Evolutionary conservation across 2,888 invertebrate genomes (phyloP).

Genomic region (Thera britannica): DNA sequence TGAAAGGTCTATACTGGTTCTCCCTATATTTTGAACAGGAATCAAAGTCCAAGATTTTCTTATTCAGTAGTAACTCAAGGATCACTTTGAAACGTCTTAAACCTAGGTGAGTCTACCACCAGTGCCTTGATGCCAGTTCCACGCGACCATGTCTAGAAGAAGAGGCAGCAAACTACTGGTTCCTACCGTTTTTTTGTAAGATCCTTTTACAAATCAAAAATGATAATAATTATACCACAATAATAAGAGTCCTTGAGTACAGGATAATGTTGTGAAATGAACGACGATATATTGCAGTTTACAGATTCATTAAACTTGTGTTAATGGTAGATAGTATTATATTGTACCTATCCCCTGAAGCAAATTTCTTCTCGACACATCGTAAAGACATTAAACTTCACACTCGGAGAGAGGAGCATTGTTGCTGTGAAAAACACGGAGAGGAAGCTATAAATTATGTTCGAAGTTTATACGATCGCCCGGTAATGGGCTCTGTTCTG

Average conservation of each 20-base stretch:
- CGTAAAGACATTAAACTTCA: conserved; percentile 76
- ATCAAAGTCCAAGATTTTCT: no score
- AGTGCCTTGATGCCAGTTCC: no score
- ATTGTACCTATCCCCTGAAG: conserved; percentile 45
- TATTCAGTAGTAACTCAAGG: no score
- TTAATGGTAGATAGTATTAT: conserved; percentile 8
- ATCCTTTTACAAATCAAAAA: no score
- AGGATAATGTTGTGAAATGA: not conserved
- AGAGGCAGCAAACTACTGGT: no score
- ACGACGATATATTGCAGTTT: conserved; percentile 5
- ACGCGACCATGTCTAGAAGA: no score
- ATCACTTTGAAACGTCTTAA: no score
- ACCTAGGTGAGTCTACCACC: no score
- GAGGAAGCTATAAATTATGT: conserved; percentile 83
- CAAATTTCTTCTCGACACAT: conserved; percentile 73
- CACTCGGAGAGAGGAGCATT: conserved; percentile 68
- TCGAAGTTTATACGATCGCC: conserved; percentile 79
- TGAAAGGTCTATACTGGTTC: not conserved
- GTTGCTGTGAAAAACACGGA: conserved; percentile 78
- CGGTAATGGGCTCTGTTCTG: conserved; percentile 70
- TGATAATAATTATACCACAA: no score
- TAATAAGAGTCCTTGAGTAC: not conserved
- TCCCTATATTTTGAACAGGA: not conserved
- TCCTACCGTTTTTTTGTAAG: no score
- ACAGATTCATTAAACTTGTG: conserved; percentile 15